Base-by-base conservation (phyloP, 2,888 invertebrate species). In the Phortica okadai region DNA sequence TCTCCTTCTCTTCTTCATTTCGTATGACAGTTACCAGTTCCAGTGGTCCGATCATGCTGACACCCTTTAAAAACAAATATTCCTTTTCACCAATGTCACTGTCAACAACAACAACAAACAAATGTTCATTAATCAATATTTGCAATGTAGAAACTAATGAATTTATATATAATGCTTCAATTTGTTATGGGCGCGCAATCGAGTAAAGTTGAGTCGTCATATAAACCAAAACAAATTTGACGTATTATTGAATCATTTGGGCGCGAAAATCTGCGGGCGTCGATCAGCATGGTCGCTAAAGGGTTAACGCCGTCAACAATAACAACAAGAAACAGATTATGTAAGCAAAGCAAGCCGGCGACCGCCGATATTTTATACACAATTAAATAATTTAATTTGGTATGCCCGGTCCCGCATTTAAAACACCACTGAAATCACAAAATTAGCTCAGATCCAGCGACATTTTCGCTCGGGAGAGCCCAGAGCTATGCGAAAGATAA, bases 351-450 rank as follows among this genome's bases (percentile, higher is more conserved):
- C 8, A 8, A 50, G 8, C 14, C 2, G 33, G 50, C 8, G 50
- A 1, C 14, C 50, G 50, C 50, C 33, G 33, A 33, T 33, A 33
- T 33, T 50, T 50, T 50, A 50, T 50, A 50, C 14, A 50, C 50
- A 50, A 14, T 50, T 11, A 50, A 14, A 1, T 50, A 50, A 50
- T 3, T 50, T 50, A 50, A 50, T 50, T 50, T 50, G 69, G 21
- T 66, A 42, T 14, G 16, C 69, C 45, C 21, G 62, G 62, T 62
- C 69, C 69, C 69, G 69, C 69, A 69, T 69, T 69, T 69, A 45
- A 69, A 69, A 69, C 33, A 10, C 2, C 16, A 21, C 45, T 45
- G 41, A 64, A 7, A 64, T 33, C 21, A 10, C 33, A 21, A 64
- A 64, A 41, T 64, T 64, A 64, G 41, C 64, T 33, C 33, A 62